phyloP scores from a whole-genome alignment of 2,113 vertebrate genomes.

The Pedionomus torquatus region DNA sequence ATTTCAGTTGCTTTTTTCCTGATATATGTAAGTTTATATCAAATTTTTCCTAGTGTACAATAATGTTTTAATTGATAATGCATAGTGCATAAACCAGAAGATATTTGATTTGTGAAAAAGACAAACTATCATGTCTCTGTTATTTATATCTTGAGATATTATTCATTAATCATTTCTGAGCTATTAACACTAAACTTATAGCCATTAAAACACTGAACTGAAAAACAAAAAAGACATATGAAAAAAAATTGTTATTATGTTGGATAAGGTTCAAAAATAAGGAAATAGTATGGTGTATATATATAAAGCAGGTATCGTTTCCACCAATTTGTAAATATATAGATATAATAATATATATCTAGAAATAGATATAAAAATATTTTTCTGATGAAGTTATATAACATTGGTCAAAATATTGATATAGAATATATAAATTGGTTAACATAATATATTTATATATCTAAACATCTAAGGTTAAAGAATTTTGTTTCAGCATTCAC shows the following conservation, averaged over 20 bases:
- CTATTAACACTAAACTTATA: slow-evolving; percentile 57
- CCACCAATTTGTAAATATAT: not conserved
- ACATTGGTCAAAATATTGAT: not conserved
- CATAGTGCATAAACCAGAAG: not conserved
- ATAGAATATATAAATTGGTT: not conserved
- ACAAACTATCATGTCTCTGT: slow-evolving; percentile 29
- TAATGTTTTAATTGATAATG: not conserved
- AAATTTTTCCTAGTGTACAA: not conserved
- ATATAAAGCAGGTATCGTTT: not conserved
- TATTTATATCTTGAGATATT: slow-evolving; percentile 58
- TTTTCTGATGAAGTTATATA: not conserved
- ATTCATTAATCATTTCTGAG: slow-evolving; percentile 68
- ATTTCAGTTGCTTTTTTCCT: not conserved
- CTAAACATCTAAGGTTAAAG: not conserved
- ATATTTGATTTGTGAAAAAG: slow-evolving; percentile 57
- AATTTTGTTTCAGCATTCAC: not conserved
- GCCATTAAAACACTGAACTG: slow-evolving; percentile 51
- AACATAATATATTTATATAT: not conserved
- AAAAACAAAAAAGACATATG: not conserved
- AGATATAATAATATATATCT: not conserved
- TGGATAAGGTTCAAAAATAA: not conserved
- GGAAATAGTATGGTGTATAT: not conserved
- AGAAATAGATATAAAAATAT: not conserved
- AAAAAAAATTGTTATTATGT: not conserved
- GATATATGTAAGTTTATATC: not conserved